Evolutionary conservation across 1,140 invertebrate species (phyloP).

Genomic region (Ylistrum balloti): DNA sequence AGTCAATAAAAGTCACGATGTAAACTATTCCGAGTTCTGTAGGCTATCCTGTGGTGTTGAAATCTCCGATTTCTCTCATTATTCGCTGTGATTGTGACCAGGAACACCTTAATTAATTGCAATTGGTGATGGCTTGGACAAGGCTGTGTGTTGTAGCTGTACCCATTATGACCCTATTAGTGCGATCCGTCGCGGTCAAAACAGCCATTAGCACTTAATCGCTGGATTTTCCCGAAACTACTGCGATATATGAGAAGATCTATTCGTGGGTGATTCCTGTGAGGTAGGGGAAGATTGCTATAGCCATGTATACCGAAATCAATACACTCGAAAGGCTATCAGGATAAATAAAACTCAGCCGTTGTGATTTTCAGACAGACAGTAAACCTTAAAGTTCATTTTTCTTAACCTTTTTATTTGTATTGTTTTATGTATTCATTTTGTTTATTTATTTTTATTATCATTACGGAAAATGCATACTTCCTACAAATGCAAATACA

Average conservation of each 20-base stretch:
- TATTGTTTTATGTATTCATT: no score
- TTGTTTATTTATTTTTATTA: no score
- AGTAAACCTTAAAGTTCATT: no score
- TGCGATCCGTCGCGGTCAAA: conserved; percentile 14
- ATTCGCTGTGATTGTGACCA: not conserved
- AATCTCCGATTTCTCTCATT: not conserved
- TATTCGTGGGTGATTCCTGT: not conserved
- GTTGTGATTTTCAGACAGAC: no score
- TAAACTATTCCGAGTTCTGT: not conserved
- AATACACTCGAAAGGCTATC: not conserved
- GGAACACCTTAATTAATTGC: conserved; percentile 28
- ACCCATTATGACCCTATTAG: conserved; percentile 12
- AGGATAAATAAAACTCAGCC: no score
- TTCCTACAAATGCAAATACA: no score
- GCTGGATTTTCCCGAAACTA: not conserved
- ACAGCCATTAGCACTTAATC: not conserved
- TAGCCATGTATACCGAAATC: not conserved
- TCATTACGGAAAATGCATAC: no score
- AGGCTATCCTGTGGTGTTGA: not conserved
- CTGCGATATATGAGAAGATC: not conserved
- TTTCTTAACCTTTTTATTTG: no score
- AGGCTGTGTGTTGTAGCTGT: not conserved
- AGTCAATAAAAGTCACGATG: not conserved
- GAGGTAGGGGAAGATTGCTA: not conserved
- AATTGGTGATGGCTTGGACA: not conserved